Conservation (phyloP, 2,113 vertebrate species). For the Clarias magur region DNA sequence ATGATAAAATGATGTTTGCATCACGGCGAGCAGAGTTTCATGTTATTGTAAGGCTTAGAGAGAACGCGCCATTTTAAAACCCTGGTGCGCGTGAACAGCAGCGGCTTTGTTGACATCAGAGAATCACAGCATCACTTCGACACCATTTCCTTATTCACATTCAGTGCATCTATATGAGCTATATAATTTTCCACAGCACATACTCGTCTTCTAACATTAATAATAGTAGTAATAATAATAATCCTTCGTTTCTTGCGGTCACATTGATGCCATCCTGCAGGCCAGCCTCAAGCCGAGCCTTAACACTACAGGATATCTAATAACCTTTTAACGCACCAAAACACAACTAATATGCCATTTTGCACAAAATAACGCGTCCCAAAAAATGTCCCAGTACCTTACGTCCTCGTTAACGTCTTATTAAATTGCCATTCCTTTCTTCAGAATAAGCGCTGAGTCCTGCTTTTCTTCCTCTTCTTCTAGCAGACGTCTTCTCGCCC, state of each 20-base stretch:
- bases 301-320: no score
- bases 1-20: background rate
- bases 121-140: conserved; percentile 26
- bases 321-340: background rate
- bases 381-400: background rate
- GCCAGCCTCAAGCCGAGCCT: conserved; percentile 8
- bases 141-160: background rate
- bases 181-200: background rate
- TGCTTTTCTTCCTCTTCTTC: conserved; percentile 2
- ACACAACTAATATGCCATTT: background rate
- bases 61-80: conserved; percentile 32
- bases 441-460: conserved; percentile 2
- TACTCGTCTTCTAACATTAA: background rate
- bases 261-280: background rate
- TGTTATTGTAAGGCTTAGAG: background rate
- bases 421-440: conserved; percentile 27
- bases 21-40: background rate
- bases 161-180: background rate
- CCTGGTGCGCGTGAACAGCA: conserved; percentile 6
- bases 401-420: background rate
- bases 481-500: conserved; percentile 8
- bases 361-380: background rate
- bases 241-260: background rate
- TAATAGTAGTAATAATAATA: background rate
- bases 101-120: conserved; percentile 38